Evolutionary conservation across 2,113 vertebrate species (phyloP).

Genomic region (Pseudois nayaur): DNA sequence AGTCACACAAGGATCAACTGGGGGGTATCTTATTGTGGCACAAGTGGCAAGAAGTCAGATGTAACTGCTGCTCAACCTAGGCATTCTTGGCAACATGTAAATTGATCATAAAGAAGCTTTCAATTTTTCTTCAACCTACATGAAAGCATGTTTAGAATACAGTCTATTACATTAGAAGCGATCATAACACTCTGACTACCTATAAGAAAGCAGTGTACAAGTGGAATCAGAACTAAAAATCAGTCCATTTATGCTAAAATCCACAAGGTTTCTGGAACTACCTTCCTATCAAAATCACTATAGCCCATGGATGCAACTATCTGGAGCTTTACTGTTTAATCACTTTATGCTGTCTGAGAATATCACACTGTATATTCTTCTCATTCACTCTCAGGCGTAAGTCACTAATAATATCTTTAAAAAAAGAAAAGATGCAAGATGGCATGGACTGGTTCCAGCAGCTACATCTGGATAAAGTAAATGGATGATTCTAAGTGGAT

Average conservation of each 20-base stretch:
- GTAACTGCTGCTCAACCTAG: background rate
- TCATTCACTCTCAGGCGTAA: background rate
- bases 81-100: background rate
- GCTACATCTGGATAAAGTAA: background rate
- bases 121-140: background rate
- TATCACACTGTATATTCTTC: background rate
- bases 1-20: no score
- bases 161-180: background rate
- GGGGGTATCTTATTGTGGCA: background rate
- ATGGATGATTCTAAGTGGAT: background rate
- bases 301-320: background rate
- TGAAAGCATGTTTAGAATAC: background rate
- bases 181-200: background rate
- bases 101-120: background rate
- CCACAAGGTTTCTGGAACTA: background rate
- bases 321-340: background rate
- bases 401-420: background rate
- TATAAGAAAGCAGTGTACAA: background rate
- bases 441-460: background rate
- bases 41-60: background rate
- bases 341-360: background rate
- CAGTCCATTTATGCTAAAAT: background rate
- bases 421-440: background rate
- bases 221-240: background rate
- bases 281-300: background rate